phyloP scores from a whole-genome alignment of 2,113 vertebrate species.

The Dasyurus viverrinus region DNA sequence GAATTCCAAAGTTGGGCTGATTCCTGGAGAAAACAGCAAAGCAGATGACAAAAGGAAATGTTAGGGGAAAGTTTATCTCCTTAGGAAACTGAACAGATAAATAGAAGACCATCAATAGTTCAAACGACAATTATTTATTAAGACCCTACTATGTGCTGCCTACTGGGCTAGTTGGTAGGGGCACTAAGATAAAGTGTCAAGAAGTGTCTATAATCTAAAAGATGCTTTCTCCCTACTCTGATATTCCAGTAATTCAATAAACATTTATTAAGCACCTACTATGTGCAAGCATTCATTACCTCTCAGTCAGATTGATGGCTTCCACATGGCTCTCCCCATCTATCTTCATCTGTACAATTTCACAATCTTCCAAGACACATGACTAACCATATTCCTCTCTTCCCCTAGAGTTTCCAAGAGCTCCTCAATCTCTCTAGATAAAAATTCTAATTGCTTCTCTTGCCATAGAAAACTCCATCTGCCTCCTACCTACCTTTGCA shows the following conservation, averaged over 20 bases:
- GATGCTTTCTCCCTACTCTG: neutral
- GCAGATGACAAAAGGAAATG: neutral
- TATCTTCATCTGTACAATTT: neutral
- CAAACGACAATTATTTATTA: neutral
- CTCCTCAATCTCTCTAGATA: neutral
- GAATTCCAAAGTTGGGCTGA: neutral
- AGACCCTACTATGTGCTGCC: neutral
- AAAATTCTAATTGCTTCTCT: neutral
- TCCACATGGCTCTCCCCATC: neutral
- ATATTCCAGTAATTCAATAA: neutral
- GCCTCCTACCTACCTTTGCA: neutral
- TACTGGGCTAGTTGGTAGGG: neutral
- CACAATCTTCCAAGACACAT: neutral
- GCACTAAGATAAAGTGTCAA: neutral
- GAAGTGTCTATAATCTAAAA: neutral
- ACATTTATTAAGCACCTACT: neutral
- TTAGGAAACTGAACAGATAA: neutral
- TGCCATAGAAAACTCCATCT: neutral
- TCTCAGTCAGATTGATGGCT: neutral
- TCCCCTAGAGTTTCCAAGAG: neutral
- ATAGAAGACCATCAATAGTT: neutral
- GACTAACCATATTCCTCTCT: neutral
- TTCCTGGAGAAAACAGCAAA: constrained; percentile 20
- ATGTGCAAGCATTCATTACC: neutral
- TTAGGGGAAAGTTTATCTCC: neutral